phyloP scores from a whole-genome alignment of 2,113 vertebrate species.

The Forbesichthys agassizii region DNA sequence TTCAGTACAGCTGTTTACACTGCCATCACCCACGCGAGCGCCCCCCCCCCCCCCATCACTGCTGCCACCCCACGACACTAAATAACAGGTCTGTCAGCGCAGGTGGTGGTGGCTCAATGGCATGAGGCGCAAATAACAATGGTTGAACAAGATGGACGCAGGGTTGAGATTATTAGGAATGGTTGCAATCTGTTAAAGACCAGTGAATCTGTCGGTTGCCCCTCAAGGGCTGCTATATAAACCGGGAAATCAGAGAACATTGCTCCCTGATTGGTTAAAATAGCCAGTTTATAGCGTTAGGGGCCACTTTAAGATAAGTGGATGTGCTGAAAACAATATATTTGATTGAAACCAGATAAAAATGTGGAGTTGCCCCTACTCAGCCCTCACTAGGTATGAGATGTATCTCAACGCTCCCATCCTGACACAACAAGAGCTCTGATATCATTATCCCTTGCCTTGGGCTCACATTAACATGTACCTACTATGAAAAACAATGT shows the following conservation, averaged over 20 bases:
- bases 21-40: slow-evolving; percentile 3
- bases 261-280: slow-evolving; percentile 42
- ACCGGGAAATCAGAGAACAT: slow-evolving; percentile 26
- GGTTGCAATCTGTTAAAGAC: slow-evolving; percentile 26
- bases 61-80: slow-evolving; percentile 3
- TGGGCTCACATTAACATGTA: slow-evolving; percentile 4
- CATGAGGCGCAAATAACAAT: slow-evolving; percentile 14
- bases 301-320: slow-evolving; percentile 33
- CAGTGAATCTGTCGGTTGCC: neutral
- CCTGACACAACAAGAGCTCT: neutral
- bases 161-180: slow-evolving; percentile 20
- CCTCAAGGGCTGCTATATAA: slow-evolving; percentile 8
- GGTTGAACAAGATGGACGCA: slow-evolving; percentile 12
- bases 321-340: slow-evolving; percentile 31
- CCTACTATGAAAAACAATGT: neutral
- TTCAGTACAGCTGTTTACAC: slow-evolving; percentile 30
- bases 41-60: slow-evolving; percentile 33
- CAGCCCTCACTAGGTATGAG: slow-evolving; percentile 13
- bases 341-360: slow-evolving; percentile 43
- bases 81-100: slow-evolving; percentile 23
- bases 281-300: slow-evolving; percentile 12
- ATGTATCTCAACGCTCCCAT: slow-evolving; percentile 1
- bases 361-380: neutral
- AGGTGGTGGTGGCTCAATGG: slow-evolving; percentile 13
- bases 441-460: slow-evolving; percentile 14